phyloP scores from a whole-genome alignment of 2,113 vertebrate genomes.

The Trogon melanurus region DNA sequence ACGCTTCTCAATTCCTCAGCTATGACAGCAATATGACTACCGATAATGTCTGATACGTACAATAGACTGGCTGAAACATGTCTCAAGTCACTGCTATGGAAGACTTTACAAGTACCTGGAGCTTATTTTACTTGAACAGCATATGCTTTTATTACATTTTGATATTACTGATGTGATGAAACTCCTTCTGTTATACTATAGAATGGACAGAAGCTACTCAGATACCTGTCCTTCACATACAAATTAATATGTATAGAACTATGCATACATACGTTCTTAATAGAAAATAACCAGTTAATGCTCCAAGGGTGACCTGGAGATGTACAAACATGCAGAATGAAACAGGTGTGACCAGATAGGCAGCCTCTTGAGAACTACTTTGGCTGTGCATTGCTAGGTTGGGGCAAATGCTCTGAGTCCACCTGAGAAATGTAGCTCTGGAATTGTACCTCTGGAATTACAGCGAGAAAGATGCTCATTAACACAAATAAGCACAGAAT shows the following conservation, averaged over 20 bases:
- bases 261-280: background rate
- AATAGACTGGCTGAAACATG: background rate
- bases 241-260: background rate
- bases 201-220: background rate
- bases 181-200: background rate
- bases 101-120: background rate
- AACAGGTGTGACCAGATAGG: background rate
- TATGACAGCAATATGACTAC: background rate
- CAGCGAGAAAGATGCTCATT: background rate
- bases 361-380: background rate
- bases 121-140: background rate
- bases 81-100: background rate
- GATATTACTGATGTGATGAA: background rate
- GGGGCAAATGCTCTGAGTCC: background rate
- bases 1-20: background rate
- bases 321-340: background rate
- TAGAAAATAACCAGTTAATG: background rate
- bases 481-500: background rate
- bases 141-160: background rate
- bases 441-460: background rate
- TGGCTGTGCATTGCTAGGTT: rapidly evolving
- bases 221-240: background rate
- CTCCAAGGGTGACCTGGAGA: background rate
- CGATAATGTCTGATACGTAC: background rate
- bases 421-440: background rate